These are phyloP conservation scores for Xenopus laevis DNA, from an alignment of 2,113 vertebrate genomes.

Conservation along the genomic window DNA sequence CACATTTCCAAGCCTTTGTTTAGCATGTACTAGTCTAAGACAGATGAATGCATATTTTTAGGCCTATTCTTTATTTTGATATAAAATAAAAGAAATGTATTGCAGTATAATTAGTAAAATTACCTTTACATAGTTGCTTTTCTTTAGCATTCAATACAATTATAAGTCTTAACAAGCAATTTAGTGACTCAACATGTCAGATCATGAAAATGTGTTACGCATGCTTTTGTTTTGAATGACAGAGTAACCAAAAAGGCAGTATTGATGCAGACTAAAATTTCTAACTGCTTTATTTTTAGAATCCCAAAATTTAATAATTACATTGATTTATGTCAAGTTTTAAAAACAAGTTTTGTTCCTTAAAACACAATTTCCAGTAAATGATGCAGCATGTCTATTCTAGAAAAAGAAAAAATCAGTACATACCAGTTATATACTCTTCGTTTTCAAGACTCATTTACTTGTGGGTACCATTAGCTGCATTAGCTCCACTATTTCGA, in stretches of 20 bases:
- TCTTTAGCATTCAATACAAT: slow-evolving; percentile 43
- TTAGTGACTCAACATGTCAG: slow-evolving; percentile 38
- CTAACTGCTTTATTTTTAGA: slow-evolving; percentile 33
- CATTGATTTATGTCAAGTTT: slow-evolving; percentile 37
- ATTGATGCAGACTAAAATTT: slow-evolving; percentile 37
- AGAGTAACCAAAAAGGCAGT: slow-evolving; percentile 33
- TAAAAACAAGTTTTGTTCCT: slow-evolving; percentile 24
- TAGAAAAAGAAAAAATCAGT: too few relatives aligned
- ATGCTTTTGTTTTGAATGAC: slow-evolving; percentile 44
- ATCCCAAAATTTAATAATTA: slow-evolving; percentile 42
- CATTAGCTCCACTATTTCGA: too few relatives aligned
- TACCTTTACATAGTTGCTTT: slow-evolving; percentile 44
- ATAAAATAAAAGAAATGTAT: slow-evolving; percentile 40
- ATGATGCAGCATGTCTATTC: too few relatives aligned
- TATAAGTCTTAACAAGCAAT: slow-evolving; percentile 42
- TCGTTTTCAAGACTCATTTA: too few relatives aligned
- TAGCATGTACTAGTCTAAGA: background rate
- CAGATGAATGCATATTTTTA: slow-evolving; percentile 6
- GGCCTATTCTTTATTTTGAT: slow-evolving; percentile 14
- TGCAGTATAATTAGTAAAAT: slow-evolving; percentile 50
- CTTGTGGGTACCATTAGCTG: too few relatives aligned
- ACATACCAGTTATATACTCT: too few relatives aligned
- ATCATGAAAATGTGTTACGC: slow-evolving; percentile 47
- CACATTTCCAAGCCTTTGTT: background rate
- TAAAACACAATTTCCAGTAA: slow-evolving; percentile 23